phyloP scores from a whole-genome alignment of 37 sponge, comb jelly and placozoan genomes.

The Theonella swinhoei region DNA sequence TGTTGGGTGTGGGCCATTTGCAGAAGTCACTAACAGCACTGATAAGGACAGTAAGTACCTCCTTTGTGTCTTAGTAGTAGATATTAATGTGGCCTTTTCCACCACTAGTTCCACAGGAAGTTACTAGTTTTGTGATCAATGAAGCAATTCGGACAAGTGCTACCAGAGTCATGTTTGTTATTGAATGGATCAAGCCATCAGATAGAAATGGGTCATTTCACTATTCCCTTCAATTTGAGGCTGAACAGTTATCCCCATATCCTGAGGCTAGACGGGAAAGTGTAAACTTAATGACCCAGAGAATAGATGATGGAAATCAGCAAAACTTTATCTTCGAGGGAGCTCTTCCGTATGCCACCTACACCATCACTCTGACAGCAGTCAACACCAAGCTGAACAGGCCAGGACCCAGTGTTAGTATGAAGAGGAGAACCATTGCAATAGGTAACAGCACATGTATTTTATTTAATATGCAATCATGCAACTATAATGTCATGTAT shows the following conservation, averaged over 20 bases:
- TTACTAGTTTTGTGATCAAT: too few relatives aligned
- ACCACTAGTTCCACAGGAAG: too few relatives aligned
- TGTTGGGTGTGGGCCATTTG: constrained; percentile 9
- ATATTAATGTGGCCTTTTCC: too few relatives aligned
- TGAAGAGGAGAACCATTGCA: background rate
- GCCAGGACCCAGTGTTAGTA: background rate
- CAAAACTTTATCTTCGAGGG: constrained; percentile 6
- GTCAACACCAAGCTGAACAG: constrained; percentile 11
- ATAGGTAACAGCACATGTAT: constrained; percentile 35
- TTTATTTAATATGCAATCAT: too few relatives aligned
- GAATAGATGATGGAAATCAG: background rate
- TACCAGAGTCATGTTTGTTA: background rate
- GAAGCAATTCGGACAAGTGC: background rate
- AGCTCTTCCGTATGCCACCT: constrained; percentile 34
- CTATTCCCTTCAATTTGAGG: constrained; percentile 1
- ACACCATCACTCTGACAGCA: constrained; percentile 36
- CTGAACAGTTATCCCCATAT: background rate
- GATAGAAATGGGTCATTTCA: constrained; percentile 28
- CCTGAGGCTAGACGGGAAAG: background rate
- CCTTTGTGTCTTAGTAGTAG: background rate
- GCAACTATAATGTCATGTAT: too few relatives aligned
- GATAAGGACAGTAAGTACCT: constrained; percentile 51
- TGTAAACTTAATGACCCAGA: background rate
- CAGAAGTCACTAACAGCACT: constrained; percentile 2
- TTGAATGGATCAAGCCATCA: constrained; percentile 35